Percentiles rank a stretch among this genome's conserved stretches.
Evolutionary conservation across 1,140 invertebrate genomes (phyloP).

Genomic region (Achroia grisella): DNA sequence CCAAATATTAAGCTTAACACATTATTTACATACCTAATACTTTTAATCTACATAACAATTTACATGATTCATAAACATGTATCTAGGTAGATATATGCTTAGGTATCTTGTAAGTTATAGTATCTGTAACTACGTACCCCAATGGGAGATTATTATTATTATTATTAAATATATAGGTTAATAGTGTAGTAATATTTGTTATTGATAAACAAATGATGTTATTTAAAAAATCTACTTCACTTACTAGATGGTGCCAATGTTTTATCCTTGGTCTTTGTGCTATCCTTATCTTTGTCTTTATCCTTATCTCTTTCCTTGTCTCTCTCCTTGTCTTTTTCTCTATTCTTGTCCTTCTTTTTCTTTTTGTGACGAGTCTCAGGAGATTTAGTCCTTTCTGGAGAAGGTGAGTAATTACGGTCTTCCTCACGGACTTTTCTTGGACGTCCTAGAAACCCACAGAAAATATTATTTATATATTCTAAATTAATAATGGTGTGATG

Average conservation of each 20-base stretch:
- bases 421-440: conserved; percentile 37
- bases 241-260: conserved; percentile 63
- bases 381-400: conserved; percentile 38
- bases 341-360: conserved; percentile 57
- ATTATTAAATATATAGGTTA: too few relatives aligned
- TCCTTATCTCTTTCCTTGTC: conserved; percentile 41
- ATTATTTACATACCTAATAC: too few relatives aligned
- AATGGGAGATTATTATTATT: too few relatives aligned
- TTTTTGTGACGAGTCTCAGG: conserved; percentile 59
- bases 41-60: too few relatives aligned
- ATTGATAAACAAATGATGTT: too few relatives aligned
- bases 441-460: conserved; percentile 27
- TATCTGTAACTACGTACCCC: too few relatives aligned
- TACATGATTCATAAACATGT: too few relatives aligned
- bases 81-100: too few relatives aligned
- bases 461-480: not conserved
- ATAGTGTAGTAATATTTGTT: too few relatives aligned
- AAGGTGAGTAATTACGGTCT: conserved; percentile 43
- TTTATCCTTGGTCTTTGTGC: conserved; percentile 60
- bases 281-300: conserved; percentile 15
- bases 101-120: too few relatives aligned
- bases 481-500: too few relatives aligned
- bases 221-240: conserved; percentile 12
- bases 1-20: too few relatives aligned
- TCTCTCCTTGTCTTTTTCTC: conserved; percentile 45